phyloP scores from a whole-genome alignment of 2,888 invertebrate species.

The Chelonus formosanus region DNA sequence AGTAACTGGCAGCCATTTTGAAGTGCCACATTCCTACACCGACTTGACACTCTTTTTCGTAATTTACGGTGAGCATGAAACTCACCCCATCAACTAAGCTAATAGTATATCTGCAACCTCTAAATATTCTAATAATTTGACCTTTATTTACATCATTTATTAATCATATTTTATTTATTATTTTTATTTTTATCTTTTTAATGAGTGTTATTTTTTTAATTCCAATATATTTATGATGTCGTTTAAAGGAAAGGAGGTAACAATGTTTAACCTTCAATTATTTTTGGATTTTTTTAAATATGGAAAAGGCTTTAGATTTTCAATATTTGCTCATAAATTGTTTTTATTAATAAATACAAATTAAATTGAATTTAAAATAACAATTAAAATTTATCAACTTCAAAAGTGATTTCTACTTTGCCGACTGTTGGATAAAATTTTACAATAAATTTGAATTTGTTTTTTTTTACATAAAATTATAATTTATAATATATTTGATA shows the following conservation, averaged over 20 bases:
- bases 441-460: not conserved
- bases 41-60: constrained; percentile 62
- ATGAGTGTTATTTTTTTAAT: no score
- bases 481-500: not conserved
- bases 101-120: not conserved
- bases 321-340: no score
- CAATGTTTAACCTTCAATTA: no score
- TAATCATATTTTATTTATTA: no score
- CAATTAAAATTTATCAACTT: not conserved
- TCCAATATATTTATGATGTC: no score
- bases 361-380: not conserved
- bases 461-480: not conserved
- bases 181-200: no score
- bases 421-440: not conserved
- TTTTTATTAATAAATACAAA: not conserved
- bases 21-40: constrained; percentile 75
- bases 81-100: constrained; percentile 25
- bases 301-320: no score
- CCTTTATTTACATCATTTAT: no score
- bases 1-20: constrained; percentile 76
- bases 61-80: constrained; percentile 50
- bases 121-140: no score
- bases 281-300: no score
- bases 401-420: not conserved
- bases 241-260: no score